Conservation (phyloP, 1,140 invertebrate species). For the Diorhabda sublineata region DNA sequence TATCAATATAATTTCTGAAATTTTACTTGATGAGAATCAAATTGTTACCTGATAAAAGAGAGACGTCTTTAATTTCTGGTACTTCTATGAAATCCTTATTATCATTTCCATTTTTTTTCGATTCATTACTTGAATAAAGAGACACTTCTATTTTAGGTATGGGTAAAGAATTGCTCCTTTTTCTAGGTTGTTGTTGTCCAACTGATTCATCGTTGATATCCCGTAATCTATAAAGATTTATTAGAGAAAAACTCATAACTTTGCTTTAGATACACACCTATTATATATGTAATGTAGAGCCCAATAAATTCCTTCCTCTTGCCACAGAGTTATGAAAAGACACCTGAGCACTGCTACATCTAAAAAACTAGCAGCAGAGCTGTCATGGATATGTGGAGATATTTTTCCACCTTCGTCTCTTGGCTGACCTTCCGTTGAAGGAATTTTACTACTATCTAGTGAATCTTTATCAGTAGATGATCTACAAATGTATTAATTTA, state of each 20-base stretch:
- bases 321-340: conserved; percentile 96
- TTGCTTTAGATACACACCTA: conserved; percentile 54
- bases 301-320: conserved; percentile 97
- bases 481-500: conserved; percentile 31
- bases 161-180: conserved; percentile 86
- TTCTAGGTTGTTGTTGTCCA: conserved; percentile 65
- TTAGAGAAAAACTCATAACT: conserved; percentile 7
- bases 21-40: conserved; percentile 37
- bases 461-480: conserved; percentile 54
- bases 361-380: conserved; percentile 87
- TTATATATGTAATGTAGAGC: conserved; percentile 90
- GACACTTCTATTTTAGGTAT: conserved; percentile 90
- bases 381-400: conserved; percentile 49
- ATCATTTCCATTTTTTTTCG: conserved; percentile 59
- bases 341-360: conserved; percentile 94
- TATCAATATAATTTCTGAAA: conserved; percentile 23
- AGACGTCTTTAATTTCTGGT: conserved; percentile 62
- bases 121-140: conserved; percentile 71
- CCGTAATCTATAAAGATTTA: conserved; percentile 57
- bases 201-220: conserved; percentile 77
- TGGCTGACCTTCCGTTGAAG: conserved; percentile 18
- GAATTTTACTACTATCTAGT: conserved; percentile 44
- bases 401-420: conserved; percentile 7
- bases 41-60: conserved; percentile 50
- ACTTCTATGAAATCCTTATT: conserved; percentile 73